These are phyloP conservation scores for Ormyrus pomaceus DNA, from an alignment of 2,888 invertebrate genomes.

Conservation along the genomic window DNA sequence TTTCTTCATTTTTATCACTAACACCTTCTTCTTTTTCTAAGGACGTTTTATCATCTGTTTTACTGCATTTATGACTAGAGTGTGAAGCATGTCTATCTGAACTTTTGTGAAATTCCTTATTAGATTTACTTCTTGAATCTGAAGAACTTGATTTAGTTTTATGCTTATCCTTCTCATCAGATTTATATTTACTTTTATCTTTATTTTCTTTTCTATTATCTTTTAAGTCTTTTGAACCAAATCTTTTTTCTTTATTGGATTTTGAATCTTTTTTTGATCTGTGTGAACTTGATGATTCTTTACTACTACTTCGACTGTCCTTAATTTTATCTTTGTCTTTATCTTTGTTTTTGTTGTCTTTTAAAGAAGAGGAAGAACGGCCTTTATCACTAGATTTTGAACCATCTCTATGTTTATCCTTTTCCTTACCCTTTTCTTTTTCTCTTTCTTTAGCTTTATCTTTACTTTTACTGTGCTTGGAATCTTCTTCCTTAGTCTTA, in stretches of 20 bases:
- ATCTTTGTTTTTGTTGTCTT: conserved; percentile 58
- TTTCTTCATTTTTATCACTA: conserved; percentile 56
- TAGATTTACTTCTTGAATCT: conserved; percentile 61
- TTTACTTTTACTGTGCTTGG: conserved; percentile 58
- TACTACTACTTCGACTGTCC: conserved; percentile 56
- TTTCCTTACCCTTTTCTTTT: conserved; percentile 56
- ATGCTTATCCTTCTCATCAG: conserved; percentile 63
- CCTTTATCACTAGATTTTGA: conserved; percentile 62
- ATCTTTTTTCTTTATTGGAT: conserved; percentile 60
- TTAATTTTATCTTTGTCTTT: conserved; percentile 52
- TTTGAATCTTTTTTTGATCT: conserved; percentile 55
- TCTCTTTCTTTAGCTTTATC: conserved; percentile 56
- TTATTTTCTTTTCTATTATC: conserved; percentile 59
- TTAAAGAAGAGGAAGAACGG: conserved; percentile 62
- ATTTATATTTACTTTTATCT: conserved; percentile 61
- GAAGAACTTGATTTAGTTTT: conserved; percentile 67
- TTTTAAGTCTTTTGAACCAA: conserved; percentile 58
- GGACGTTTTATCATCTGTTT: conserved; percentile 49
- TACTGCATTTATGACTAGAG: conserved; percentile 67
- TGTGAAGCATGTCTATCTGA: conserved; percentile 62
- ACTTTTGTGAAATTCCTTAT: conserved; percentile 65
- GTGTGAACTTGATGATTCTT: conserved; percentile 55
- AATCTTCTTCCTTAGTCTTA: conserved; percentile 50
- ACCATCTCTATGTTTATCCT: conserved; percentile 64
- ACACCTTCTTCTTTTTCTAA: conserved; percentile 48